Conservation (phyloP, 2,888 invertebrate species). For the Stenodera caucasica region DNA sequence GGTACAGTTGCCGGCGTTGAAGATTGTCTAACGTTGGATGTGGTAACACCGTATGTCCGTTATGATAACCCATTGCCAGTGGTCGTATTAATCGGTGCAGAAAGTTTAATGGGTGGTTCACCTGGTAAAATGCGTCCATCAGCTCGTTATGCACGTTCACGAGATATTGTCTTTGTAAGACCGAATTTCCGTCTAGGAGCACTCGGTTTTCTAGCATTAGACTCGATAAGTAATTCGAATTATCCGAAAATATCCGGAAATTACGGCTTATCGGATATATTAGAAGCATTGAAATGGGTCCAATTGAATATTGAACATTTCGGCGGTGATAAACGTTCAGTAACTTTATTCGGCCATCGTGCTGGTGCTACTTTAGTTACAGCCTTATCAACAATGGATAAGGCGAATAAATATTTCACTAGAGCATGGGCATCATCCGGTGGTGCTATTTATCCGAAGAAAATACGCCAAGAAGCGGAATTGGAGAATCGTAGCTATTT, state of each 20-base stretch:
- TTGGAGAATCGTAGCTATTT: conserved; percentile 65
- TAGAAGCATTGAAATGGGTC: conserved; percentile 78
- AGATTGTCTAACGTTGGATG: conserved; percentile 81
- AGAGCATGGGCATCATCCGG: conserved; percentile 81
- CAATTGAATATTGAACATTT: conserved; percentile 80
- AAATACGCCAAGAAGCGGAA: conserved; percentile 64
- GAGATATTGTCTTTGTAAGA: conserved; percentile 82
- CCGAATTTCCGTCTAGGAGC: conserved; percentile 74
- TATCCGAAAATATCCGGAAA: conserved; percentile 81
- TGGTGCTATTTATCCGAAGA: conserved; percentile 72
- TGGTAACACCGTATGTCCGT: conserved; percentile 78
- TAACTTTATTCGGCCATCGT: conserved; percentile 82
- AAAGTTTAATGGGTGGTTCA: conserved; percentile 75
- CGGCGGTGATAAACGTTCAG: conserved; percentile 76
- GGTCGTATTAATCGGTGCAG: conserved; percentile 79
- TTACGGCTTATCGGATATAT: conserved; percentile 80
- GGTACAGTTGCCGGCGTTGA: conserved; percentile 71
- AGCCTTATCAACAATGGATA: conserved; percentile 64
- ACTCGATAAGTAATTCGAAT: conserved; percentile 67
- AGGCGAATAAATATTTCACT: conserved; percentile 67
- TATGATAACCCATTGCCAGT: conserved; percentile 81
- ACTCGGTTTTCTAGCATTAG: conserved; percentile 76
- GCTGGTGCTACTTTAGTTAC: conserved; percentile 82
- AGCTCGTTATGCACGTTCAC: conserved; percentile 72
- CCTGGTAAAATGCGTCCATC: conserved; percentile 75